phyloP scores from a whole-genome alignment of 2,888 invertebrate species.

The Patella caerulea region DNA sequence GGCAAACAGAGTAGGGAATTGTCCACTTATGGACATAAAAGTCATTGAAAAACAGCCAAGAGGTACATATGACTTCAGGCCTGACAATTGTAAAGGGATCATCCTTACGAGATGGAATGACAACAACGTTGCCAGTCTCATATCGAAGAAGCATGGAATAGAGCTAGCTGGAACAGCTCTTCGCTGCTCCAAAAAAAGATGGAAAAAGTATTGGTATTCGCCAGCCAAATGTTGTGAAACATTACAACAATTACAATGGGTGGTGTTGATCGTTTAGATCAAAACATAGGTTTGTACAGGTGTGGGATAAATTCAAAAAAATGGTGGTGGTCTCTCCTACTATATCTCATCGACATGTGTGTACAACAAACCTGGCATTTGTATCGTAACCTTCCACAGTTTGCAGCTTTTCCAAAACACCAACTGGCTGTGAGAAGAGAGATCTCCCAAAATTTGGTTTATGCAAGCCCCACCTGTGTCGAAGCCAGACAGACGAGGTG shows the following conservation, averaged over 20 bases:
- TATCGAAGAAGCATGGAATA: constrained; percentile 4
- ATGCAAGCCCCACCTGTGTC: not conserved
- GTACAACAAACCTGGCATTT: constrained; percentile 6
- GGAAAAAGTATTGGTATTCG: not conserved
- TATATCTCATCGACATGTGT: not conserved
- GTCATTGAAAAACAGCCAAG: not conserved
- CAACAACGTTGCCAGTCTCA: constrained; percentile 16
- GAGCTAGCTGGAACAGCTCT: constrained; percentile 7
- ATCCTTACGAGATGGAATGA: constrained; percentile 22
- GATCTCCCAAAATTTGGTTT: not conserved
- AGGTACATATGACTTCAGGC: constrained; percentile 19
- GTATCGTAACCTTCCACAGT: not conserved
- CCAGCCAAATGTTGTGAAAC: not conserved
- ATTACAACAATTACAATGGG: constrained; percentile 14
- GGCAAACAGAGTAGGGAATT: constrained; percentile 18
- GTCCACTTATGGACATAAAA: constrained; percentile 12
- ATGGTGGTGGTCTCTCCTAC: constrained; percentile 15
- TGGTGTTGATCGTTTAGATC: constrained; percentile 7
- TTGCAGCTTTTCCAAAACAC: not conserved
- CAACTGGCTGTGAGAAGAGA: constrained; percentile 10
- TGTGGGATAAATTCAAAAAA: constrained; percentile 10
- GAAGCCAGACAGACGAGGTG: not conserved
- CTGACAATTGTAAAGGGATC: constrained; percentile 19
- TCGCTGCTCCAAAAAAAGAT: constrained; percentile 7
- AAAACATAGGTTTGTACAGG: constrained; percentile 14